Evolutionary conservation across 2,888 invertebrate genomes (phyloP).

Genomic region (Crocallis elinguaria): DNA sequence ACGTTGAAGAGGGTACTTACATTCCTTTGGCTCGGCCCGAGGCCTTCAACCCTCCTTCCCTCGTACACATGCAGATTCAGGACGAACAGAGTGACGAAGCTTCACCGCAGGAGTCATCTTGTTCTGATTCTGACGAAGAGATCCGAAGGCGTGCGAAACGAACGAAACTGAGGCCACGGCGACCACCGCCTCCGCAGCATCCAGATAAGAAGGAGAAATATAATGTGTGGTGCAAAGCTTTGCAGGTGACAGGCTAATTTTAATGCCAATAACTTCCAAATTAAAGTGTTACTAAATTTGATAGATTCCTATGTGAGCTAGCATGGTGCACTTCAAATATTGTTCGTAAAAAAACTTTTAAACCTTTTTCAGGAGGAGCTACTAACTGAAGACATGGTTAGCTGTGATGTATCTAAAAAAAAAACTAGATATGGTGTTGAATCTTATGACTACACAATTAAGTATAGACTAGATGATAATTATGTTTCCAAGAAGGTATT

Average conservation of each 20-base stretch:
- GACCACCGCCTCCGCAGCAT: slow-evolving; percentile 57
- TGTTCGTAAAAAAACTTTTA: background rate
- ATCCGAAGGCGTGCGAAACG: slow-evolving; percentile 80
- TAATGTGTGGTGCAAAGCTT: slow-evolving; percentile 89
- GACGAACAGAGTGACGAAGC: slow-evolving; percentile 86
- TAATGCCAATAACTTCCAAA: background rate
- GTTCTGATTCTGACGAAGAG: slow-evolving; percentile 86
- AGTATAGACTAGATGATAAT: slow-evolving; percentile 85
- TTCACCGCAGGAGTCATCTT: slow-evolving; percentile 77
- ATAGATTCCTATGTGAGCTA: background rate
- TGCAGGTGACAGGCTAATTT: slow-evolving; percentile 62
- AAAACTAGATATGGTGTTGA: slow-evolving; percentile 88
- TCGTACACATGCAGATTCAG: slow-evolving; percentile 82
- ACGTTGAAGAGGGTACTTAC: slow-evolving; percentile 82
- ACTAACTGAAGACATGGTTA: slow-evolving; percentile 90
- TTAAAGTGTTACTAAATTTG: background rate
- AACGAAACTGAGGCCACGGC: slow-evolving; percentile 71
- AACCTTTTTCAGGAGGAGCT: slow-evolving; percentile 88
- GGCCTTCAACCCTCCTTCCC: slow-evolving; percentile 78
- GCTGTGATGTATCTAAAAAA: slow-evolving; percentile 90
- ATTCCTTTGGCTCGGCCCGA: slow-evolving; percentile 84
- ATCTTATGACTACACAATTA: slow-evolving; percentile 89
- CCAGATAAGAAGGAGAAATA: slow-evolving; percentile 87
- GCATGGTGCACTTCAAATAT: background rate
- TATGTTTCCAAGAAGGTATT: slow-evolving; percentile 71